Percentiles rank a stretch among this genome's conserved stretches.
Evolutionary conservation across 2,888 invertebrate genomes (phyloP).

Genomic region (Machimus atricapillus): DNA sequence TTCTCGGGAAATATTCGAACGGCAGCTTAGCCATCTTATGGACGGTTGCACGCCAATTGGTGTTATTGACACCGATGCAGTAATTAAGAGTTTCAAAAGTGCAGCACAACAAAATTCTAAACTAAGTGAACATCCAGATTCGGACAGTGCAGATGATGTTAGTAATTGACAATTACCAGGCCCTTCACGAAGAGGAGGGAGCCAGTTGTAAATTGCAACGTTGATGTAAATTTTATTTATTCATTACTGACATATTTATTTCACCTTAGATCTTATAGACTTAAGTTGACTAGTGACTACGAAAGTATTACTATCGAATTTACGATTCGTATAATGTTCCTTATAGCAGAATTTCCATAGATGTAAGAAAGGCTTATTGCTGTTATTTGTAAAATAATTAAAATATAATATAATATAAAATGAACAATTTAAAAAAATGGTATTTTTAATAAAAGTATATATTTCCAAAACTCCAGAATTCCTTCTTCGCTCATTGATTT

Average conservation of each 20-base stretch:
- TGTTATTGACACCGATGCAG: conserved; percentile 58
- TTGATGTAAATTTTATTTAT: background rate
- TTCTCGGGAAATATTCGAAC: conserved; percentile 61
- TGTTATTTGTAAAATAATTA: background rate
- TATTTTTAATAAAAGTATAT: background rate
- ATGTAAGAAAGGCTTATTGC: background rate
- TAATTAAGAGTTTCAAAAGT: conserved; percentile 57
- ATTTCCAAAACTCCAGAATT: too few relatives aligned
- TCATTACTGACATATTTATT: background rate
- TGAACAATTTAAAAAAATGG: background rate
- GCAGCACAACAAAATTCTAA: conserved; percentile 55
- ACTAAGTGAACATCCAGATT: conserved; percentile 57
- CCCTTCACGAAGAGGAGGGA: background rate
- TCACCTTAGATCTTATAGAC: background rate
- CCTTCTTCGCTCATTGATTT: too few relatives aligned
- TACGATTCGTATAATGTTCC: background rate
- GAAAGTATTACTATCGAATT: background rate
- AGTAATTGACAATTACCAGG: conserved; percentile 54
- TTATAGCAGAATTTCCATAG: conserved; percentile 5
- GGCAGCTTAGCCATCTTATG: conserved; percentile 57
- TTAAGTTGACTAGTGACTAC: background rate
- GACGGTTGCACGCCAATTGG: conserved; percentile 62
- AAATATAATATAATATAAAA: background rate
- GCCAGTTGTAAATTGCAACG: background rate
- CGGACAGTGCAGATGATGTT: conserved; percentile 59